Conservation (phyloP, 2,113 vertebrate genomes). For the Dasypus novemcinctus region DNA sequence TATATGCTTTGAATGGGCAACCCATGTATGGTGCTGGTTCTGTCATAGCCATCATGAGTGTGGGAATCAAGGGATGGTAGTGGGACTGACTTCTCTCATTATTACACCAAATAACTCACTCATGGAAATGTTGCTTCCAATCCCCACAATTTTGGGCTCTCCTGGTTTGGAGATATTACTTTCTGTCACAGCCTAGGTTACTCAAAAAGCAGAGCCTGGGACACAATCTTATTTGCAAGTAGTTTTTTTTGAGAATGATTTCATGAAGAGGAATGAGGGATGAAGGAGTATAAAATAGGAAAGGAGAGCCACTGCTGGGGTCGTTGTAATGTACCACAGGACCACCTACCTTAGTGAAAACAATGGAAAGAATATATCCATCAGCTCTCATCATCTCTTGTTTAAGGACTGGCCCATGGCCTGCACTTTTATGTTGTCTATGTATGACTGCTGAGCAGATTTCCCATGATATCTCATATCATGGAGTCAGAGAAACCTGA, state of each 20-base stretch:
- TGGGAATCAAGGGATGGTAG: background rate
- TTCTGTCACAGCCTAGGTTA: background rate
- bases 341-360: background rate
- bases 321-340: background rate
- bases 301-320: background rate
- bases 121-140: background rate
- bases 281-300: background rate
- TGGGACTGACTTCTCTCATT: background rate
- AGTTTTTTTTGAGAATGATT: background rate
- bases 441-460: background rate
- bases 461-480: background rate
- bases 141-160: background rate
- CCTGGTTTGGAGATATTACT: background rate
- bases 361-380: background rate
- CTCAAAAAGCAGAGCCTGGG: background rate
- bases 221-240: constrained; percentile 8
- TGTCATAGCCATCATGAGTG: background rate
- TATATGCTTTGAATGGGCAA: background rate
- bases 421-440: background rate
- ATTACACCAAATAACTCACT: background rate
- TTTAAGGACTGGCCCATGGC: background rate
- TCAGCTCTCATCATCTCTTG: background rate
- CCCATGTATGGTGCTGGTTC: background rate
- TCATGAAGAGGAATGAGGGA: background rate
- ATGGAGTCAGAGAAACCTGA: background rate